Conservation (phyloP, 2,113 vertebrate genomes). For the Sigmodon hispidus region DNA sequence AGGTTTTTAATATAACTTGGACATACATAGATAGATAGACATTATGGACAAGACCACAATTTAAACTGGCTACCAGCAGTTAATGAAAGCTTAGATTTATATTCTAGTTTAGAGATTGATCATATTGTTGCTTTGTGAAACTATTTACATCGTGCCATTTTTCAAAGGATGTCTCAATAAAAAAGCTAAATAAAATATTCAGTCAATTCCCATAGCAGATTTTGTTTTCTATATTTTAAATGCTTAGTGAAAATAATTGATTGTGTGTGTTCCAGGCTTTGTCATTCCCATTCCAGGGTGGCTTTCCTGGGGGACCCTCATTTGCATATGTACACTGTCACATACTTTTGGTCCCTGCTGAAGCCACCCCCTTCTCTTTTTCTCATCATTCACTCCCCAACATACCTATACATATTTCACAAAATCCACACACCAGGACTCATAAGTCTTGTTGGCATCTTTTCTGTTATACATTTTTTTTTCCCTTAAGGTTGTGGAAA, state of each 20-base stretch:
- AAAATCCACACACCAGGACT: constrained; percentile 75
- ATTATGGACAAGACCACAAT: constrained; percentile 95
- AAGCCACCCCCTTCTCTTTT: constrained; percentile 68
- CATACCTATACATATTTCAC: constrained; percentile 75
- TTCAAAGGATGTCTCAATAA: constrained; percentile 88
- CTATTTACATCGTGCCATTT: constrained; percentile 92
- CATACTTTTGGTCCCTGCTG: constrained; percentile 63
- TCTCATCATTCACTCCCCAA: constrained; percentile 61
- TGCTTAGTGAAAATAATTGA: constrained; percentile 82
- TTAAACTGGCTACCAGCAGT: constrained; percentile 96
- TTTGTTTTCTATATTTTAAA: constrained; percentile 85
- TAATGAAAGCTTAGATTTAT: constrained; percentile 99
- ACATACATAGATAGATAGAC: constrained; percentile 96
- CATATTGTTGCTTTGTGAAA: constrained; percentile 96
- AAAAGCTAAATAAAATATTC: constrained; percentile 85
- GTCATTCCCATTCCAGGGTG: constrained; percentile 75
- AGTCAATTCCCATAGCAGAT: constrained; percentile 81
- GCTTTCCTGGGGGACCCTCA: constrained; percentile 72
- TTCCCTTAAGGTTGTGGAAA: constrained; percentile 84
- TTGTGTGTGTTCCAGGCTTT: constrained; percentile 80
- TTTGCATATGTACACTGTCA: constrained; percentile 77
- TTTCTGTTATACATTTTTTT: constrained; percentile 80
- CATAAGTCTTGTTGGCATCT: constrained; percentile 79
- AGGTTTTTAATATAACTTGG: constrained; percentile 94
- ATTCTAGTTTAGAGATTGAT: constrained; percentile 93